Evolutionary conservation across 2,888 invertebrate genomes (phyloP), one percentile per base, ranked within the genome.

Genomic region (Lypha dubia): DNA sequence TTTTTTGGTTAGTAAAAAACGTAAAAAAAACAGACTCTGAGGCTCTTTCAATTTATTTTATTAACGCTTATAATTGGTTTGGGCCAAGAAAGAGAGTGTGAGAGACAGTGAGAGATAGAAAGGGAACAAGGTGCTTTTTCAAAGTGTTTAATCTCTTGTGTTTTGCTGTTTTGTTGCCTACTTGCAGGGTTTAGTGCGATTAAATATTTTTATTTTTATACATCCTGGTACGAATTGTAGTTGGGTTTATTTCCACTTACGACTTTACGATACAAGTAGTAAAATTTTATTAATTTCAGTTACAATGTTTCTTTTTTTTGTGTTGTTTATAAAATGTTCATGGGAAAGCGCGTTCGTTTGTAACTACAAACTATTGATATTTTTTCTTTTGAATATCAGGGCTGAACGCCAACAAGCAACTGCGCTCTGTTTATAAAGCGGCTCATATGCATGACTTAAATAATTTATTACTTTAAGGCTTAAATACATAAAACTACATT

Each of bases 321-420:
- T 35, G 4, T 35, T 35, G 9, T 35, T 35, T 11, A 28, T 28
- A 17, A 13, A 20, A 15, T 9, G 62, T 51, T 62, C 65, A 65
- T 58, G 6, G 7, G 0, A 46, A 9, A 35, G 4, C 20, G n/a
- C 17, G 22, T 49, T n/a, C n/a, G n/a, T n/a, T n/a, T 62, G 13
- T 41, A 28, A 51, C 11, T 35, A 53, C 51, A 24, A 35, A 51
- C 24, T 74, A 74, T 74, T 63, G 74, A 74, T 74, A n/a, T 74
- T 76, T 76, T 9, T 35, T 58, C 13, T n/a, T 32, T 44, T 32
- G 41, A 56, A 28, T 44, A 76, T 67, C 65, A 35, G 56, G 56
- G 65, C 56, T 56, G 46, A n/a, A 32, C 44, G 35, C 44, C 41
- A 46, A 56, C 46, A 58, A 49, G 51, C 24, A 74, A 49, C 9